Evolutionary conservation across 2,888 invertebrate genomes (phyloP).

Genomic region (Taenaris catops): DNA sequence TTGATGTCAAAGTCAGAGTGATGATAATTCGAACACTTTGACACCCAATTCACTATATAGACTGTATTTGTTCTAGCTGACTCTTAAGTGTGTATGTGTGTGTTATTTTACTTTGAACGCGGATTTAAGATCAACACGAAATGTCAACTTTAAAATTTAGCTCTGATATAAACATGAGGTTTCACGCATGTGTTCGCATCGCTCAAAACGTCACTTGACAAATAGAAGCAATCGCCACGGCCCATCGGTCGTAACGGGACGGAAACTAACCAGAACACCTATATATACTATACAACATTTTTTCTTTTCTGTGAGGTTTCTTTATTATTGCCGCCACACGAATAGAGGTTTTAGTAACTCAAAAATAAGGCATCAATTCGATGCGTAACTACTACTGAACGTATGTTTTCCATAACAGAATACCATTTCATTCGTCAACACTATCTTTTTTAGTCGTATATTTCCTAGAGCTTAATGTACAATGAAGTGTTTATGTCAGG

Average conservation of each 20-base stretch:
- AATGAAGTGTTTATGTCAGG: no score
- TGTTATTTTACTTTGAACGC: no score
- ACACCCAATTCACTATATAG: no score
- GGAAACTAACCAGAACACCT: constrained; percentile 48
- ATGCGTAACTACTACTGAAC: background rate
- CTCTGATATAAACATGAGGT: no score
- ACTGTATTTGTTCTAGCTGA: no score
- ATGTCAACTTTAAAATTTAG: no score
- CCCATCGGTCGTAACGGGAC: constrained; percentile 49
- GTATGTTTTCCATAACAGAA: constrained; percentile 1
- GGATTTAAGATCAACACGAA: no score
- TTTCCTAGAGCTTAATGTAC: no score
- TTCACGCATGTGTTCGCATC: no score
- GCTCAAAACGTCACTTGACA: constrained; percentile 39
- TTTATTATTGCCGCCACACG: constrained; percentile 9
- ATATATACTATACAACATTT: constrained; percentile 21
- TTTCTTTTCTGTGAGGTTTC: constrained; percentile 9
- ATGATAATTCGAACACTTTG: no score
- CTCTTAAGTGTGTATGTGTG: no score
- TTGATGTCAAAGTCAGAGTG: no score
- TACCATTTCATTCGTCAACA: background rate
- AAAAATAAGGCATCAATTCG: constrained; percentile 1
- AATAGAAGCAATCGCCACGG: constrained; percentile 55
- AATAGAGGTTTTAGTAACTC: constrained; percentile 7
- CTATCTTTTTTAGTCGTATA: background rate